These are phyloP conservation scores for Macroglossus sobrinus DNA, from an alignment of 2,113 vertebrate genomes.

Conservation along the genomic window DNA sequence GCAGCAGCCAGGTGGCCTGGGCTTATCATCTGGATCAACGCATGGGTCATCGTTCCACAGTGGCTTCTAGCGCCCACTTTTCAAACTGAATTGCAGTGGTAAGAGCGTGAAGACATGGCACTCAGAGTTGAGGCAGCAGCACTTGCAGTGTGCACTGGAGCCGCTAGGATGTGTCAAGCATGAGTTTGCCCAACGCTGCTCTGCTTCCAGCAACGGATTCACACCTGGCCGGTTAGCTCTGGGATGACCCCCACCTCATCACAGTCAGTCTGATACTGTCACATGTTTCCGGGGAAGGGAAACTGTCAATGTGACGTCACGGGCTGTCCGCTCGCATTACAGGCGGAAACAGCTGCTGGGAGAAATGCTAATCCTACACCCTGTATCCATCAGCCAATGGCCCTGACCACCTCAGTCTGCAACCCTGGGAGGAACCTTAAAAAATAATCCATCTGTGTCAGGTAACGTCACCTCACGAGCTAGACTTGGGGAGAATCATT, in stretches of 20 bases:
- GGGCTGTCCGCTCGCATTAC: conserved; percentile 42
- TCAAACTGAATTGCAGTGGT: conserved; percentile 24
- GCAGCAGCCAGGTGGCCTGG: conserved; percentile 39
- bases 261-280: neutral
- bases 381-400: conserved; percentile 31
- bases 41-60: conserved; percentile 46
- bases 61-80: conserved; percentile 74
- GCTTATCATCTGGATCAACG: conserved; percentile 53
- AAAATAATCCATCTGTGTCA: neutral
- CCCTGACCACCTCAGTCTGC: neutral
- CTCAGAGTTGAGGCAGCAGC: conserved; percentile 56
- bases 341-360: conserved; percentile 47
- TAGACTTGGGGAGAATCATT: conserved; percentile 1
- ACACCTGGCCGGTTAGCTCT: neutral
- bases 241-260: neutral
- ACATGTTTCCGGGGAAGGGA: neutral
- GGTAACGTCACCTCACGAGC: neutral
- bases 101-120: neutral
- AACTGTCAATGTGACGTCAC: neutral
- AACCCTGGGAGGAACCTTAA: neutral
- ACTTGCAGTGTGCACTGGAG: conserved; percentile 83
- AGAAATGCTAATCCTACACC: conserved; percentile 39
- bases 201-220: conserved; percentile 36
- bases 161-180: conserved; percentile 82
- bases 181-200: conserved; percentile 43